Conservation (phyloP, 2,888 invertebrate genomes). For the Drosophila kanekoi region DNA sequence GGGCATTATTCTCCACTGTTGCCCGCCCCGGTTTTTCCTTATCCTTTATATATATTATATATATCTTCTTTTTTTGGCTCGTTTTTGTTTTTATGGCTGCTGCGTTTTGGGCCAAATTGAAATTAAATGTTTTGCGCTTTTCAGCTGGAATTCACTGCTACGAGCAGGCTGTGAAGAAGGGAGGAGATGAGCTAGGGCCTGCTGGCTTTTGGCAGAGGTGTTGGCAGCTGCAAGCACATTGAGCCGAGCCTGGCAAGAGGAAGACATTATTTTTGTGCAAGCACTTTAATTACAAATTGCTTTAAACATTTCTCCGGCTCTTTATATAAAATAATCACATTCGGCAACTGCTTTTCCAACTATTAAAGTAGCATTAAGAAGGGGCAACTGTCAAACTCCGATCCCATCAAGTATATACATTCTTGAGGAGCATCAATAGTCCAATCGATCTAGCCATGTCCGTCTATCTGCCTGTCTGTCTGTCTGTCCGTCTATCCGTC, state of each 20-base stretch:
- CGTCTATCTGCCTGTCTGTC: too few species aligned
- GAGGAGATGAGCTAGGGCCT: background rate
- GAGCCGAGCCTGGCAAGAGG: background rate
- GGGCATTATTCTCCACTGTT: slow-evolving; percentile 15
- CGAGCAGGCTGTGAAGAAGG: background rate
- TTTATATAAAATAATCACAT: too few species aligned
- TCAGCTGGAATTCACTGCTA: background rate
- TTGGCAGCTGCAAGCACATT: slow-evolving; percentile 19
- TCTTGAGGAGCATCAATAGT: too few species aligned
- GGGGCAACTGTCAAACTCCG: too few species aligned
- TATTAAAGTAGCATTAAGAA: too few species aligned
- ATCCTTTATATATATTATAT: slow-evolving; percentile 3
- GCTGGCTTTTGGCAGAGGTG: slow-evolving; percentile 34
- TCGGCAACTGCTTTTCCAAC: too few species aligned
- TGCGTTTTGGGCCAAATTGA: slow-evolving; percentile 61
- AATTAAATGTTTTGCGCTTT: slow-evolving; percentile 60
- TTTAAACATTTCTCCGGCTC: too few species aligned
- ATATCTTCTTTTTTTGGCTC: slow-evolving; percentile 6
- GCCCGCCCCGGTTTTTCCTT: slow-evolving; percentile 1
- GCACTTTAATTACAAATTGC: background rate
- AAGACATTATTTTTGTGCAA: slow-evolving; percentile 2
- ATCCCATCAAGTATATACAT: too few species aligned
- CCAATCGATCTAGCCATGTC: too few species aligned
- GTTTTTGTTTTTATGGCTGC: slow-evolving; percentile 35
- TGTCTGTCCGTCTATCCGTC: too few species aligned